Evolutionary conservation across 2,113 vertebrate species (phyloP).

Genomic region (Actenoides hombroni): DNA sequence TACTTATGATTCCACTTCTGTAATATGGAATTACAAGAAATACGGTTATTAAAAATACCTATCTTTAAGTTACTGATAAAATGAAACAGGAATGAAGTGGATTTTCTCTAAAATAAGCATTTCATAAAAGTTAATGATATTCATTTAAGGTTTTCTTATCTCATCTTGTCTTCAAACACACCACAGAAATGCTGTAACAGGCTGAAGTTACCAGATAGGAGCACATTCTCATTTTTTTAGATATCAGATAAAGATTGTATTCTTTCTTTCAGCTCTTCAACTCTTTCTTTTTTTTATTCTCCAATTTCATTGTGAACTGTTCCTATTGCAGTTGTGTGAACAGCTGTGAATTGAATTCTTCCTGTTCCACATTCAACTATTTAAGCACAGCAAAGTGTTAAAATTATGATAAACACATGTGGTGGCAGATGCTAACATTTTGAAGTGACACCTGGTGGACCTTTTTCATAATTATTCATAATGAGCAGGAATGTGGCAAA

Average conservation of each 20-base stretch:
- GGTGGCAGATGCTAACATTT: neutral
- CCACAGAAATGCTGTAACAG: neutral
- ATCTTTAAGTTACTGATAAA: neutral
- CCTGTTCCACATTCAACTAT: neutral
- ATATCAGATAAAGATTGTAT: neutral
- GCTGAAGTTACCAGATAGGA: neutral
- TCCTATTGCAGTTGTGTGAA: neutral
- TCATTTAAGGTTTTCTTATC: neutral
- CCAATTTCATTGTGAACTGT: neutral
- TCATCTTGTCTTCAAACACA: neutral
- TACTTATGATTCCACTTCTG: neutral
- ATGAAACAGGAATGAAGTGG: neutral
- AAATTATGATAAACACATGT: neutral
- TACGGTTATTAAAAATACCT: neutral
- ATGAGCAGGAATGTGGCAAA: neutral
- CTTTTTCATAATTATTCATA: neutral
- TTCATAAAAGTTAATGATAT: neutral
- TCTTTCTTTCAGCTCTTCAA: neutral
- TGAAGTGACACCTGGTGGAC: neutral
- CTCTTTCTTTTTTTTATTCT: fast-evolving
- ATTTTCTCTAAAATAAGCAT: neutral
- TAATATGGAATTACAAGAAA: neutral
- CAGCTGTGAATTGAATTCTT: neutral
- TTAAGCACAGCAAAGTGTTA: neutral
- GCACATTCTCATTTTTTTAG: neutral